Percentiles rank a stretch among this genome's conserved stretches.
Evolutionary conservation across 64 coral and sea anemone species (phyloP).

Genomic region (Porites lutea): DNA sequence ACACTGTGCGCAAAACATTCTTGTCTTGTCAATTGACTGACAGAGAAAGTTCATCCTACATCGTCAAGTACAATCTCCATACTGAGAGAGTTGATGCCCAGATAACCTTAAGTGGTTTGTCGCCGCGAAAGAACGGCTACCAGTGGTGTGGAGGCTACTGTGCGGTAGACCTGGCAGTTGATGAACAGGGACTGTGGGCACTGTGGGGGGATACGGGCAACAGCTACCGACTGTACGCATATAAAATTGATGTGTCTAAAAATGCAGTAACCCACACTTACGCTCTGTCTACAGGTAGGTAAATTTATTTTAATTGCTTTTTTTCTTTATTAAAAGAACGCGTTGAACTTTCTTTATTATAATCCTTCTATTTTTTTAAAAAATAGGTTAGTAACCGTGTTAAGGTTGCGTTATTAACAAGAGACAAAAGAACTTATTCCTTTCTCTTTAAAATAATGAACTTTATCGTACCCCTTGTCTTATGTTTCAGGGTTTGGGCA

Average conservation of each 20-base stretch:
- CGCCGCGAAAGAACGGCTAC: neutral
- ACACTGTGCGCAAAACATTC: too few relatives aligned
- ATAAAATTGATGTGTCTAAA: conserved; percentile 31
- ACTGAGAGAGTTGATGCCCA: conserved; percentile 9
- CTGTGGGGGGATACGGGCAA: conserved; percentile 15
- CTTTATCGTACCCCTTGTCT: too few relatives aligned
- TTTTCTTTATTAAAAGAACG: too few relatives aligned
- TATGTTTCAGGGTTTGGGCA: too few relatives aligned
- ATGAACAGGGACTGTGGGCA: conserved; percentile 45
- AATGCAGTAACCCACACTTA: neutral
- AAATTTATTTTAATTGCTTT: too few relatives aligned
- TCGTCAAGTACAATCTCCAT: conserved; percentile 45
- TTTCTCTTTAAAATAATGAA: too few relatives aligned
- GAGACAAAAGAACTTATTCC: too few relatives aligned
- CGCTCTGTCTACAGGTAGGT: neutral
- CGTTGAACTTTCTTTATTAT: too few relatives aligned
- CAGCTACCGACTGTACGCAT: neutral
- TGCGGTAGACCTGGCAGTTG: conserved; percentile 39
- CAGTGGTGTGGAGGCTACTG: neutral
- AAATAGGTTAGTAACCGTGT: too few relatives aligned
- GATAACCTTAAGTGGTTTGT: conserved; percentile 17
- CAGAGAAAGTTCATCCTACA: conserved; percentile 6
- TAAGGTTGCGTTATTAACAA: too few relatives aligned
- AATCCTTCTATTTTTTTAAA: too few relatives aligned
- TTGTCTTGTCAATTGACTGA: neutral